phyloP scores from a whole-genome alignment of 2,113 vertebrate species.

The Megaceryle torquata region DNA sequence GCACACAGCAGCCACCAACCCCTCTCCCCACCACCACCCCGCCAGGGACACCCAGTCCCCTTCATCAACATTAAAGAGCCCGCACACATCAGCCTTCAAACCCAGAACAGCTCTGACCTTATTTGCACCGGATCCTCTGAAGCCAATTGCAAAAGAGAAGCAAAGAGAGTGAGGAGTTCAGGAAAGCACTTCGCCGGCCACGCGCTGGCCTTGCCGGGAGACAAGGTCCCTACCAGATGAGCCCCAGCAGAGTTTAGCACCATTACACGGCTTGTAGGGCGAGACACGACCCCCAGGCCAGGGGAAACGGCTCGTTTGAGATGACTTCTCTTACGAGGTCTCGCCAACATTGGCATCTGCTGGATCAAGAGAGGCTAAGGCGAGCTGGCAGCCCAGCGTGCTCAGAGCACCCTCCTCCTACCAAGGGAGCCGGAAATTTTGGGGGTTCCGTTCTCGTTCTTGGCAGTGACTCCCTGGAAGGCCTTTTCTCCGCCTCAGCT shows the following conservation, averaged over 20 bases:
- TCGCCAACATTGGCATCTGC: background rate
- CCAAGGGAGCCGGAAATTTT: background rate
- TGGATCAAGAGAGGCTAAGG: background rate
- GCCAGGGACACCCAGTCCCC: background rate
- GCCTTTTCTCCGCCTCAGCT: background rate
- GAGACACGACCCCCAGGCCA: background rate
- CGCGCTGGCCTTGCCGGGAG: background rate
- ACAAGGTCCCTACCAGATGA: background rate
- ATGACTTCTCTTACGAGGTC: fast-evolving
- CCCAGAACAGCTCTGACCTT: conserved; percentile 65
- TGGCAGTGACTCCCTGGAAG: background rate
- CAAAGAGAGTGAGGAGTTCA: conserved; percentile 65
- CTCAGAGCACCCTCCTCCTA: background rate
- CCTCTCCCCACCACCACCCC: background rate
- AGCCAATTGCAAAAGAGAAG: conserved; percentile 80
- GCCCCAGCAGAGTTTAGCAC: background rate
- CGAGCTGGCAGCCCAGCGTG: background rate
- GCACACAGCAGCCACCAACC: background rate
- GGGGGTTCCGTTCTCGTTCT: background rate
- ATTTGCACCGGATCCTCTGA: conserved; percentile 73
- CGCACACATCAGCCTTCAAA: background rate
- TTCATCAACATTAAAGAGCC: background rate
- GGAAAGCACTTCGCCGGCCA: background rate
- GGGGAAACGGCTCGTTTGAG: background rate
- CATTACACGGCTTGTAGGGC: background rate